Evolutionary conservation across 2,797 vertebrate species (phyloP).

Genomic region (Sebastes baramenuke): DNA sequence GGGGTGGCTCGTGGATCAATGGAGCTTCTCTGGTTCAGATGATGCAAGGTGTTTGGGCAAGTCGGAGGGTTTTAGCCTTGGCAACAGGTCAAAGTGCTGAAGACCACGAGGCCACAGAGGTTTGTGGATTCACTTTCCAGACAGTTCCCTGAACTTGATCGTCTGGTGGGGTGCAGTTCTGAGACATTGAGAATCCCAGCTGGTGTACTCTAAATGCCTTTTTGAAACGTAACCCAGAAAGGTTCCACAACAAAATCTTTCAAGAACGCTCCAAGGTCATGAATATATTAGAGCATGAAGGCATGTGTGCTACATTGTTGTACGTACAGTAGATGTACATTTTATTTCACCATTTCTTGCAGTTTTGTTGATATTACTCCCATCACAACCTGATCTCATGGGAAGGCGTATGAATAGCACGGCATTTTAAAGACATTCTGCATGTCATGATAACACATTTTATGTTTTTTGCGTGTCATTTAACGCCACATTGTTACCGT

Average conservation of each 20-base stretch:
- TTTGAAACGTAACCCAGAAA: not conserved
- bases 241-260: not conserved
- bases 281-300: no score
- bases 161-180: not conserved
- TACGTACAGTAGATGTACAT: not conserved
- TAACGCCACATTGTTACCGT: no score
- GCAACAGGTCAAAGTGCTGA: not conserved
- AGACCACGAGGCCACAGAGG: not conserved
- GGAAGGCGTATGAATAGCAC: no score
- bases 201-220: not conserved
- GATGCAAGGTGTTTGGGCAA: constrained; percentile 4
- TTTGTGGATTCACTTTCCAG: not conserved
- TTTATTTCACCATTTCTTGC: not conserved
- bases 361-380: not conserved
- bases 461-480: no score
- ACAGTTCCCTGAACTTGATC: not conserved
- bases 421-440: no score
- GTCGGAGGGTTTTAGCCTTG: not conserved
- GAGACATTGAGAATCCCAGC: not conserved
- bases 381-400: not conserved
- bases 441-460: no score
- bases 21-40: constrained; percentile 20
- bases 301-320: not conserved
- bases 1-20: constrained; percentile 25
- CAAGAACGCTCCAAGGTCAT: not conserved